phyloP scores from a whole-genome alignment of 2,113 vertebrate species.

The Trogon surrucura region DNA sequence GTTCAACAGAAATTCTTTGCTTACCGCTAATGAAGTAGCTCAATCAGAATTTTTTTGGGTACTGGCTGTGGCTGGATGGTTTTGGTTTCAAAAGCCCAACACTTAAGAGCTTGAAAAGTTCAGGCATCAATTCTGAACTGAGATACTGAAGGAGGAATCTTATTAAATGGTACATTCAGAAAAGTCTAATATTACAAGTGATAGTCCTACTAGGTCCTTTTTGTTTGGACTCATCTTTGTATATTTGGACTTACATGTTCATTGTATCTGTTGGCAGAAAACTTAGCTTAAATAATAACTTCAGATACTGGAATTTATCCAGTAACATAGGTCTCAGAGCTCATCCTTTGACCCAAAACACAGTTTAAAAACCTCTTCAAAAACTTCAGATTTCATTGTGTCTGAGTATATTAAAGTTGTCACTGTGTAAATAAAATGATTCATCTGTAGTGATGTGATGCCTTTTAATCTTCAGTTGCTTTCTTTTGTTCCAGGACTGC shows the following conservation, averaged over 20 bases:
- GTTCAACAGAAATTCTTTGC: neutral
- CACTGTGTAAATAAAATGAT: neutral
- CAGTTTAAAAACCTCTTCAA: neutral
- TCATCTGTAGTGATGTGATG: neutral
- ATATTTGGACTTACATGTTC: neutral
- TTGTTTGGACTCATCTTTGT: neutral
- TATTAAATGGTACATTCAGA: neutral
- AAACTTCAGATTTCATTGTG: neutral
- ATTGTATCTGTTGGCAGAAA: neutral
- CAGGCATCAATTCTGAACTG: neutral
- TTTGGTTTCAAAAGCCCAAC: neutral
- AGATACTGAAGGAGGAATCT: neutral
- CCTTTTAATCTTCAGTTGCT: neutral
- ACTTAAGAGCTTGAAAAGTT: neutral
- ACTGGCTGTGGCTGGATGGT: neutral
- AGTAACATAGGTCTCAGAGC: neutral
- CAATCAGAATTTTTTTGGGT: neutral
- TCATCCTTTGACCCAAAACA: neutral
- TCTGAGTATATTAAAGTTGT: neutral
- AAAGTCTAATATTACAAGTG: neutral
- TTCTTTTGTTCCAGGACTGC: constrained; percentile 83
- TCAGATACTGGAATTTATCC: neutral
- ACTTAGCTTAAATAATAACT: neutral
- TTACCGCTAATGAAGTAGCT: neutral
- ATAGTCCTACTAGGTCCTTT: neutral